A percentile compares a stretch with the other conserved stretches of the same genome.
These are phyloP conservation scores for Pycnonotus jocosus DNA, from an alignment of 2,113 vertebrate genomes.

Conservation along the genomic window DNA sequence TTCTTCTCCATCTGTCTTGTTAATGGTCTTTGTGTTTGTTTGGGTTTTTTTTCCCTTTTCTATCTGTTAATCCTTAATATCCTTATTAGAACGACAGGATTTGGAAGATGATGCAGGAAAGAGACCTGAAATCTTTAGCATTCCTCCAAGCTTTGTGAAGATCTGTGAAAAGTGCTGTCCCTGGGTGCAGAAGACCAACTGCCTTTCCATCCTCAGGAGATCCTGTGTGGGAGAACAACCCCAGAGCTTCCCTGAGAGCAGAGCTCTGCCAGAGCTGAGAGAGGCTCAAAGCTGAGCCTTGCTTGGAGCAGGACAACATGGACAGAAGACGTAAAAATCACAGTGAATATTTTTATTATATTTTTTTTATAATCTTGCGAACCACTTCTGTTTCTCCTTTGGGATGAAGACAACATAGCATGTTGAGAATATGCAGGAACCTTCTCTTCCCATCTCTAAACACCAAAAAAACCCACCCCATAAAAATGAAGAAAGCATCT, in stretches of 20 bases:
- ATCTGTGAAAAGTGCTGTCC: not conserved
- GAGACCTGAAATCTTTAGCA: not conserved
- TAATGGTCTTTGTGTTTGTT: fast-evolving
- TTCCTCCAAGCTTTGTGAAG: not conserved
- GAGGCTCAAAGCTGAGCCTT: not conserved
- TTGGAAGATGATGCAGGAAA: not conserved
- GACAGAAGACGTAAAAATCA: not conserved
- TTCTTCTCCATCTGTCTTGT: not conserved
- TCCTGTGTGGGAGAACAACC: fast-evolving
- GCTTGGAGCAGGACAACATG: not conserved
- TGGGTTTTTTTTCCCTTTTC: not conserved
- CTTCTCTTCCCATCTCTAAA: not conserved
- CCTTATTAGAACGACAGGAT: not conserved
- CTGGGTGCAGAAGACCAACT: not conserved
- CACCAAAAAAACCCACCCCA: no score
- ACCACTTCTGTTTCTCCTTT: not conserved
- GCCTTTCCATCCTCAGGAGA: not conserved
- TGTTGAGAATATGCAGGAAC: not conserved
- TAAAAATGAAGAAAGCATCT: not conserved
- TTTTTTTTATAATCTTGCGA: not conserved
- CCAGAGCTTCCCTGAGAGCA: fast-evolving
- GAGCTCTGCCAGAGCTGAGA: not conserved
- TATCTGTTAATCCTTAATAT: not conserved
- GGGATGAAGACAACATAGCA: not conserved
- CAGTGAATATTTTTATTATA: not conserved